Conservation (phyloP, 2,888 invertebrate genomes). For the Pristionchus exspectatus region DNA sequence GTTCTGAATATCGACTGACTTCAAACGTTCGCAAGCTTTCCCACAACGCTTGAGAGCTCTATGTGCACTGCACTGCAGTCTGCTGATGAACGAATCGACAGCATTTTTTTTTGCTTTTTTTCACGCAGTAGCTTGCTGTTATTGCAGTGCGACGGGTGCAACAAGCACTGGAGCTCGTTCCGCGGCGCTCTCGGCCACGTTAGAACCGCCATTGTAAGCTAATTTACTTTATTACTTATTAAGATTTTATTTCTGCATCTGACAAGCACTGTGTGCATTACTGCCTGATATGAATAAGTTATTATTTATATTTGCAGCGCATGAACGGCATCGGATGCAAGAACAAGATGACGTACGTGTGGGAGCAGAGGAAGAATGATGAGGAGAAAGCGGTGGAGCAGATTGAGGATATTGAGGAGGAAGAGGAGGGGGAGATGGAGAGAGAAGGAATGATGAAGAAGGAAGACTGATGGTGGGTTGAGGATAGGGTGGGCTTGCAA, state of each 20-base stretch:
- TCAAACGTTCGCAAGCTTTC: background rate
- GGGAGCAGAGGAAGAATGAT: background rate
- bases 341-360: background rate
- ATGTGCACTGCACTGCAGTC: background rate
- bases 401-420: background rate
- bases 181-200: background rate
- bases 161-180: background rate
- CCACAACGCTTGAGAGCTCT: background rate
- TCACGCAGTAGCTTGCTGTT: too few relatives aligned
- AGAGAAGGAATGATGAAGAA: background rate
- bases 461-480: too few relatives aligned
- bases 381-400: background rate
- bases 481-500: too few relatives aligned
- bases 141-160: background rate
- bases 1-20: too few relatives aligned
- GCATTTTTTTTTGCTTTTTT: background rate
- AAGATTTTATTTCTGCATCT: background rate
- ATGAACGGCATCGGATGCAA: background rate
- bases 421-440: background rate
- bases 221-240: background rate
- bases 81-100: background rate
- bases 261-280: too few relatives aligned
- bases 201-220: background rate
- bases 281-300: too few relatives aligned
- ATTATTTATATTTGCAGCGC: background rate